phyloP scores from a whole-genome alignment of 2,113 vertebrate species.

The Hemibagrus wyckioides region DNA sequence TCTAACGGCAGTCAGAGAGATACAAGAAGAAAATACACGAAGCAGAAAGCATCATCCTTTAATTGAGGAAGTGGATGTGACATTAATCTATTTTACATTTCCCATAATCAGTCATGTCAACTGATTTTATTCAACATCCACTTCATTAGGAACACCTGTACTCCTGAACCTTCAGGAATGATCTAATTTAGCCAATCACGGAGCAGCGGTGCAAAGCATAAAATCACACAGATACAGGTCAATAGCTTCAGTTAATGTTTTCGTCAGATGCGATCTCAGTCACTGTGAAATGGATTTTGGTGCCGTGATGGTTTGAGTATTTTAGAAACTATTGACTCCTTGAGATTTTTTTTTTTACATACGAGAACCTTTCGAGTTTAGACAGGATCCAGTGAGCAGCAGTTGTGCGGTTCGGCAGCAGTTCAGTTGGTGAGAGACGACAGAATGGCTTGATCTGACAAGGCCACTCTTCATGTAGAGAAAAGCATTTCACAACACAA shows the following conservation, averaged over 20 bases:
- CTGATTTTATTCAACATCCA: neutral
- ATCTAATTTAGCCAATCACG: neutral
- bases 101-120: neutral
- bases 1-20: neutral
- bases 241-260: neutral
- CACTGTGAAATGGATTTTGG: neutral
- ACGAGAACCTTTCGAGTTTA: neutral
- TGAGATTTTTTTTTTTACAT: neutral
- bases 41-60: neutral
- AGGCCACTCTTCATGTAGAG: neutral
- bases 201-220: neutral
- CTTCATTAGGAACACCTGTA: neutral
- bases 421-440: neutral
- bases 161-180: neutral
- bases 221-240: neutral
- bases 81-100: conserved; percentile 7
- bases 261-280: neutral
- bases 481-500: neutral
- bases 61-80: neutral
- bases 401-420: neutral
- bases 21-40: neutral
- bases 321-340: neutral
- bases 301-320: neutral
- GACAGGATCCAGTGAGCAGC: neutral
- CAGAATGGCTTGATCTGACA: neutral